phyloP scores from a whole-genome alignment of 2,888 invertebrate genomes.

The Torymus aiolomorphi region DNA sequence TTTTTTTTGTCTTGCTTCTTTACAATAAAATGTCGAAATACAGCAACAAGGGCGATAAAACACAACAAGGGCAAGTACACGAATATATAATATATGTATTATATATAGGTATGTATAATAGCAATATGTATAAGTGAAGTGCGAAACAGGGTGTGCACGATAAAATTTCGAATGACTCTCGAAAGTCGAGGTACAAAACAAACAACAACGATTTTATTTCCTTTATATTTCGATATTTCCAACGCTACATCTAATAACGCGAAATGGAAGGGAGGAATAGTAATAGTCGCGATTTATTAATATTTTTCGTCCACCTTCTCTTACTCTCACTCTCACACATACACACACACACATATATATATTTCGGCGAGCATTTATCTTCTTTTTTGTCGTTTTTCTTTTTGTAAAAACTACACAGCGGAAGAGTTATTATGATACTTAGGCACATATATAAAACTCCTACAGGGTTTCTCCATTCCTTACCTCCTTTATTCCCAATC shows the following conservation, averaged over 20 bases:
- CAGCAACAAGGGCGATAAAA: slow-evolving; percentile 66
- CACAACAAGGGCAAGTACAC: slow-evolving; percentile 73
- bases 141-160: slow-evolving; percentile 60
- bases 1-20: slow-evolving; percentile 28
- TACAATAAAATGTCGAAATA: slow-evolving; percentile 73
- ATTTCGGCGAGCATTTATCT: slow-evolving; percentile 46
- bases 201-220: slow-evolving; percentile 70
- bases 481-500: not conserved
- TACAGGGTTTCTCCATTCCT: slow-evolving; percentile 23
- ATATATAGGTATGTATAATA: slow-evolving; percentile 43
- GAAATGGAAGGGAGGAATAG: slow-evolving; percentile 50
- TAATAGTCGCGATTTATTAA: slow-evolving; percentile 48
- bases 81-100: slow-evolving; percentile 40
- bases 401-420: slow-evolving; percentile 39
- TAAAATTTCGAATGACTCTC: slow-evolving; percentile 71
- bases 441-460: slow-evolving; percentile 55
- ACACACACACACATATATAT: not conserved
- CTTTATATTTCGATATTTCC: slow-evolving; percentile 56
- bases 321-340: no score
- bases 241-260: slow-evolving; percentile 45
- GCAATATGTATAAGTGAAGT: slow-evolving; percentile 50
- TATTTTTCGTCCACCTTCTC: not conserved
- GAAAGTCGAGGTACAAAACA: slow-evolving; percentile 60
- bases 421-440: slow-evolving; percentile 51
- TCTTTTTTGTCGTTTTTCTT: slow-evolving; percentile 20